Evolutionary conservation across 2,797 vertebrate genomes (phyloP).

Genomic region (Gymnoscopelus microlampas): DNA sequence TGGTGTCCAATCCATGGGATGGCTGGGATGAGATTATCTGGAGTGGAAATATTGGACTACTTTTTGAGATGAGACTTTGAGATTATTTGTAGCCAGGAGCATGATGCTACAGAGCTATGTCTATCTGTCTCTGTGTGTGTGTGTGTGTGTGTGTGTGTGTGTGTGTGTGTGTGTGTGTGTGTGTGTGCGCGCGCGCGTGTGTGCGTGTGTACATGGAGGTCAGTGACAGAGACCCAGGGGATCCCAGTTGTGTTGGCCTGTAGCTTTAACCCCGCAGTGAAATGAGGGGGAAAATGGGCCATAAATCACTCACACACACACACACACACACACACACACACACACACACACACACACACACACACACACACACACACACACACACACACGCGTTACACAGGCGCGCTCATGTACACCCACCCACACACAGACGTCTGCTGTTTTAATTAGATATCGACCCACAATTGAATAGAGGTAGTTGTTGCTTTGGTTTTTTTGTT

Average conservation of each 20-base stretch:
- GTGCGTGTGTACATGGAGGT: slow-evolving; percentile 22
- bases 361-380: slow-evolving; percentile 19
- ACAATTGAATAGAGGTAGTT: slow-evolving; percentile 25
- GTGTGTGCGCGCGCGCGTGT: neutral
- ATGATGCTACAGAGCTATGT: neutral
- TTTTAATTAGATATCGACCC: slow-evolving; percentile 82
- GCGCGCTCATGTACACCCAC: slow-evolving; percentile 25
- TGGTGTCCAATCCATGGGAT: neutral
- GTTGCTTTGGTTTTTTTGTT: slow-evolving; percentile 25
- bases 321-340: slow-evolving; percentile 14
- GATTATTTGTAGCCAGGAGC: slow-evolving; percentile 10
- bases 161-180: slow-evolving; percentile 3
- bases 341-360: neutral
- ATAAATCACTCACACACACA: slow-evolving; percentile 54
- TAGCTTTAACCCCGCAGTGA: slow-evolving; percentile 63
- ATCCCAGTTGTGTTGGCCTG: slow-evolving; percentile 64
- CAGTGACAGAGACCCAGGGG: slow-evolving; percentile 55
- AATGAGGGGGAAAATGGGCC: slow-evolving; percentile 54
- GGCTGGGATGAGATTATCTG: neutral
- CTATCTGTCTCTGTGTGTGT: slow-evolving; percentile 1
- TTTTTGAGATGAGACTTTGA: slow-evolving; percentile 17
- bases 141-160: slow-evolving; percentile 22
- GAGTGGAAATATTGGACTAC: slow-evolving; percentile 30
- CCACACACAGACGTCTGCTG: slow-evolving; percentile 38
- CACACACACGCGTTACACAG: slow-evolving; percentile 34